These are phyloP conservation scores for Tichodroma muraria DNA, from an alignment of 2,113 vertebrate species.

Conservation along the genomic window DNA sequence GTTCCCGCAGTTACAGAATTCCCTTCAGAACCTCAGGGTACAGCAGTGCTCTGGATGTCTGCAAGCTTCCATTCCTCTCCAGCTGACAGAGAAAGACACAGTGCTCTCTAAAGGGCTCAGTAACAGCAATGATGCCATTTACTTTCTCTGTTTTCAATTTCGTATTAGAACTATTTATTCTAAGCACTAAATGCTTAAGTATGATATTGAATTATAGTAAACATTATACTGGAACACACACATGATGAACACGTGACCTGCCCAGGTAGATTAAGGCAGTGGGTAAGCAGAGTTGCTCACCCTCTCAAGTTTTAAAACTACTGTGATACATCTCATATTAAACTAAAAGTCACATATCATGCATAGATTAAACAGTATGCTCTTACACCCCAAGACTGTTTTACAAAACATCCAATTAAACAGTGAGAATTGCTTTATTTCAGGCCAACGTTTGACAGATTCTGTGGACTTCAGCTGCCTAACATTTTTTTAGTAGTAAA, in stretches of 20 bases:
- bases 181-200: neutral
- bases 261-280: neutral
- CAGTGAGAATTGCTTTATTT: neutral
- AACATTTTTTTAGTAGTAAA: neutral
- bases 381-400: neutral
- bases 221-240: neutral
- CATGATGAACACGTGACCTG: neutral
- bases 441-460: neutral
- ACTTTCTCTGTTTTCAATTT: neutral
- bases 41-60: neutral
- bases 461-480: neutral
- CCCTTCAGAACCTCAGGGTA: neutral
- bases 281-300: neutral
- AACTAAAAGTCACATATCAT: neutral
- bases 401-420: neutral
- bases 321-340: neutral
- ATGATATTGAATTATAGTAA: neutral
- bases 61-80: neutral
- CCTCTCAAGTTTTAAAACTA: neutral
- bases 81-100: neutral
- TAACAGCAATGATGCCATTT: neutral
- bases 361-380: neutral
- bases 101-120: neutral
- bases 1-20: neutral
- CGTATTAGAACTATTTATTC: neutral